Evolutionary conservation across 2,797 vertebrate genomes (phyloP), one percentile per base, ranked within the genome.

Genomic region (Neosilurus hyrtlii): DNA sequence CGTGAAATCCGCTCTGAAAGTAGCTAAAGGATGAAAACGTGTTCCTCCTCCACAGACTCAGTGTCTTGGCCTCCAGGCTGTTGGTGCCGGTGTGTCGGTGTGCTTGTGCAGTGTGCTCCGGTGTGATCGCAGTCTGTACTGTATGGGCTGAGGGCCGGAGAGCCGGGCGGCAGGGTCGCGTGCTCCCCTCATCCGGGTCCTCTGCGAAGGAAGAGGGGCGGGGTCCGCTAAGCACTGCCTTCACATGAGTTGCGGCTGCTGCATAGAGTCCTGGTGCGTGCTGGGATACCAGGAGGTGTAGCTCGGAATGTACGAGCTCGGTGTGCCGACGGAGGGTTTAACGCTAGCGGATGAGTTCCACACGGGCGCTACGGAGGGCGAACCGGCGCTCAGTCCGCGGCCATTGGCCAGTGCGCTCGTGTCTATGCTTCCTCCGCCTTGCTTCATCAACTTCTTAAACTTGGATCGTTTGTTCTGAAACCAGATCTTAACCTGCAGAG

Each of bases 171-270:
- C 90, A 88, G 89, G 90, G 77, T 84, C 72, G 75, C 81, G 57
- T 80, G 87, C 83, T 89, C 87, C 89, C 92, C 90, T 90, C 91
- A 92, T 89, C 59, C 83, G 91, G 87, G 89, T 90, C 91, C 85
- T 86, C 83, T 78, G 77, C 75, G 79, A 87, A 85, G 87, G 88
- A 90, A 81, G 67, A 76, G 84, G 87, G 89, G 86, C 87, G 87
- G 88, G 87, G 84, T 85, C 81, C 80, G 80, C 83, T 73, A 72
- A 84, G 83, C 77, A 76, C 86, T 89, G 80, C 90, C 88, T 93
- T 99, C 96, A 99, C 97, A 99, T 99, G 86, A 99, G 95, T 82
- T 98, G 97, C 72, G 97, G 95, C 91, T 99, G 97, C 94, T 98
- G 97, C 97, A 99, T 96, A 95, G 97, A 96, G 96, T 99, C 97